A percentile compares a stretch with the other conserved stretches of the same genome.
Conservation (phyloP, 2,797 vertebrate species). For the Urophycis tenuis region DNA sequence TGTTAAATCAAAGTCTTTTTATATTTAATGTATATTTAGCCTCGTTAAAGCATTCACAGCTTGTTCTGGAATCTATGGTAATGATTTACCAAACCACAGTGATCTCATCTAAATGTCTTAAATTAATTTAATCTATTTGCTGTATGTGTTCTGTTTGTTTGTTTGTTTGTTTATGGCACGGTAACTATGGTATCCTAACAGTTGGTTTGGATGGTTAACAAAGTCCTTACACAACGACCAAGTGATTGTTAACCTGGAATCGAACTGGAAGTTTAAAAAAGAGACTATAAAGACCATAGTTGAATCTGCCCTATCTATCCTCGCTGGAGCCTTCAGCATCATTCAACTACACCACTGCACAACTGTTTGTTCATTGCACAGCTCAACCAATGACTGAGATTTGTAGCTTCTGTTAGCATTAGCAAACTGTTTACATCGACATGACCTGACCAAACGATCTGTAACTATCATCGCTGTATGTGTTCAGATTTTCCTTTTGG, state of each 20-base stretch:
- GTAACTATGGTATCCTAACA: background rate
- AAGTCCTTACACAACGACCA: background rate
- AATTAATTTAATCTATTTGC: constrained; percentile 7
- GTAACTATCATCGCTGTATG: constrained; percentile 26
- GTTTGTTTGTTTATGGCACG: background rate
- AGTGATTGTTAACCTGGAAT: background rate
- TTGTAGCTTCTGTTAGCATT: constrained; percentile 25
- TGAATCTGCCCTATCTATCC: background rate
- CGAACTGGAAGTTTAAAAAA: background rate
- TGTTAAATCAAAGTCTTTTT: constrained; percentile 24
- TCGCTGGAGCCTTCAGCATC: background rate
- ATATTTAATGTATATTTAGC: constrained; percentile 27
- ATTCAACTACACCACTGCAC: background rate
- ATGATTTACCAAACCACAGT: background rate
- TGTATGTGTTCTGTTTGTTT: background rate
- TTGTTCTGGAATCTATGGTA: constrained; percentile 14
- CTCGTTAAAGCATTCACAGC: constrained; percentile 15
- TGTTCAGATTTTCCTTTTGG: constrained; percentile 21
- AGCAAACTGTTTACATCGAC: constrained; percentile 46
- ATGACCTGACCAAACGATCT: constrained; percentile 46
- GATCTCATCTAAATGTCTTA: constrained; percentile 4
- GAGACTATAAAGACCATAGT: background rate
- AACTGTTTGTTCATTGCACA: constrained; percentile 36
- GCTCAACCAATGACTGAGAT: constrained; percentile 37
- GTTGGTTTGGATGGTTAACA: background rate